Percentiles rank a stretch among this genome's conserved stretches.
Conservation (phyloP, 2,888 invertebrate genomes). For the Acanthoscelides obtectus region DNA sequence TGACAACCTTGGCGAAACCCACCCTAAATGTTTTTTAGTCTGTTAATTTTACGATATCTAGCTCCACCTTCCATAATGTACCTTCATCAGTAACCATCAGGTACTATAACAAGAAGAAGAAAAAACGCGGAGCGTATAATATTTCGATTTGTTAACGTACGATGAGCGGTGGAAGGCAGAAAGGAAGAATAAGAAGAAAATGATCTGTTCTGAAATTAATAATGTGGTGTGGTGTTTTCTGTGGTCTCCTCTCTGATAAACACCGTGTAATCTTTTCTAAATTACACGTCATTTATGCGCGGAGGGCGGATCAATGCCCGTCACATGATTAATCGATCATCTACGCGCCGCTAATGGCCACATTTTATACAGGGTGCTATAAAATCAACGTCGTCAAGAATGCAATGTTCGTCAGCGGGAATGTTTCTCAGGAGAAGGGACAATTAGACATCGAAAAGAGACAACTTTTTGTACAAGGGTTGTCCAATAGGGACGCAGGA, state of each 20-base stretch:
- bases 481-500: too few species aligned
- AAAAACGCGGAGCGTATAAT: background rate
- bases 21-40: too few species aligned
- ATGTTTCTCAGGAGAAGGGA: too few species aligned
- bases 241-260: conserved; percentile 36
- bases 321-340: conserved; percentile 43
- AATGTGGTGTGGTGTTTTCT: conserved; percentile 26
- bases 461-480: too few species aligned
- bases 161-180: background rate
- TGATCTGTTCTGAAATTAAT: conserved; percentile 45
- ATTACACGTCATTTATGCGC: conserved; percentile 46
- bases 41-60: background rate
- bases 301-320: conserved; percentile 37
- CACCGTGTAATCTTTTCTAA: conserved; percentile 46
- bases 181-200: conserved; percentile 2
- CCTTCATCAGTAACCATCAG: background rate
- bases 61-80: background rate
- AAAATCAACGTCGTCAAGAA: background rate
- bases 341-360: background rate
- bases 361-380: background rate
- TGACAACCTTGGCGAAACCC: too few species aligned
- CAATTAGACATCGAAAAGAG: too few species aligned
- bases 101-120: background rate
- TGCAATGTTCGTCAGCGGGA: too few species aligned
- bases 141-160: conserved; percentile 11